These are phyloP conservation scores for Drosophila macrospina DNA, from an alignment of 2,888 invertebrate species.

Conservation along the genomic window DNA sequence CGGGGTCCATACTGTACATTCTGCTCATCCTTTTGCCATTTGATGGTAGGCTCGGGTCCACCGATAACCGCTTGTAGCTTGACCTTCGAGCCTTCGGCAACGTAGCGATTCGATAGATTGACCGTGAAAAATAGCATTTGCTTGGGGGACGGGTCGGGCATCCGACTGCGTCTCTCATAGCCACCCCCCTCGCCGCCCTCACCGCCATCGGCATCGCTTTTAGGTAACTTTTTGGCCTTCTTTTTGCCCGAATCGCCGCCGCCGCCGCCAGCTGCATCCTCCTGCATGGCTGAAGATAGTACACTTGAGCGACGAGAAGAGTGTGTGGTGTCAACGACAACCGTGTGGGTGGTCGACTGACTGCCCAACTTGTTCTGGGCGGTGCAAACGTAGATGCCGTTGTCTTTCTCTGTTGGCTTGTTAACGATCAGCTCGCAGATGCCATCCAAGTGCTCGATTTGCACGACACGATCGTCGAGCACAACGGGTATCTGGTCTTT, in stretches of 20 bases:
- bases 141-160: slow-evolving; percentile 86
- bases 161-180: slow-evolving; percentile 86
- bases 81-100: slow-evolving; percentile 89
- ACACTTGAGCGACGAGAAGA: slow-evolving; percentile 83
- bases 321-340: slow-evolving; percentile 85
- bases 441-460: slow-evolving; percentile 91
- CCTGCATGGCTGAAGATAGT: slow-evolving; percentile 78
- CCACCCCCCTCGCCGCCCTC: slow-evolving; percentile 83
- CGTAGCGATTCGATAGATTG: slow-evolving; percentile 84
- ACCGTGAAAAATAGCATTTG: slow-evolving; percentile 84
- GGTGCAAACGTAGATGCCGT: slow-evolving; percentile 85
- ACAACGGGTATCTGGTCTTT: slow-evolving; percentile 88
- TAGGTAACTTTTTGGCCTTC: slow-evolving; percentile 70
- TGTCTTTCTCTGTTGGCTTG: slow-evolving; percentile 88
- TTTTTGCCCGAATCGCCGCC: slow-evolving; percentile 54
- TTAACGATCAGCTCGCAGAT: slow-evolving; percentile 90
- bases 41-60: slow-evolving; percentile 89
- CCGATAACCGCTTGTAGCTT: slow-evolving; percentile 92
- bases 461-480: slow-evolving; percentile 87
- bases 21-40: slow-evolving; percentile 91
- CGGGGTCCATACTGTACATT: slow-evolving; percentile 84
- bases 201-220: slow-evolving; percentile 83
- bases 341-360: slow-evolving; percentile 90
- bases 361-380: slow-evolving; percentile 91
- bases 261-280: slow-evolving; percentile 51